Evolutionary conservation across 92 coral and sea anemone species (phyloP).

Genomic region (Phymanthus crucifer): DNA sequence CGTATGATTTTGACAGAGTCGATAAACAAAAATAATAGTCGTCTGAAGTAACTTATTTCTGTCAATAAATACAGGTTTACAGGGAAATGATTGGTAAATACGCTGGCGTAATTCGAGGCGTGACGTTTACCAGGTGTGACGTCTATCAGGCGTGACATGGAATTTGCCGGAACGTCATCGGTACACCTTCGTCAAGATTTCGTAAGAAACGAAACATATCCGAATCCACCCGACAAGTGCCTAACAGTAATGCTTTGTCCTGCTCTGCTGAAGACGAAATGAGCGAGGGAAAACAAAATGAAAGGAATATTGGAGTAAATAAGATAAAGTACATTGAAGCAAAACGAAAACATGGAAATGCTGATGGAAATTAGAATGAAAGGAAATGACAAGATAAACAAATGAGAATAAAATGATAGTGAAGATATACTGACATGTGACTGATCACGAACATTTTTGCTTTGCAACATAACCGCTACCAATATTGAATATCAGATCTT

Average conservation of each 20-base stretch:
- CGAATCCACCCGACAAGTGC: slow-evolving; percentile 25
- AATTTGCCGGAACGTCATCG: slow-evolving; percentile 41
- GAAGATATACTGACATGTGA: no score
- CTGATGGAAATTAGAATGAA: not conserved
- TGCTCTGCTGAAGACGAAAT: not conserved
- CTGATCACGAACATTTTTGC: no score
- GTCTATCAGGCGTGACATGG: slow-evolving; percentile 28
- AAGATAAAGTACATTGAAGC: no score
- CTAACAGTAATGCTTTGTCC: no score
- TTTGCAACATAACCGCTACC: no score
- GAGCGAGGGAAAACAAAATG: no score
- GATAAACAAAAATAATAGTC: not conserved
- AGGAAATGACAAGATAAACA: not conserved
- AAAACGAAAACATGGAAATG: no score
- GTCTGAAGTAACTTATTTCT: not conserved
- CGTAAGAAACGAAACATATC: slow-evolving; percentile 29
- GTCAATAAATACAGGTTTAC: not conserved
- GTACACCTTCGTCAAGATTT: slow-evolving; percentile 29
- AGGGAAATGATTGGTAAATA: not conserved
- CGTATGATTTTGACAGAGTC: not conserved
- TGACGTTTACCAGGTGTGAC: slow-evolving; percentile 28
- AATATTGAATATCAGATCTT: no score
- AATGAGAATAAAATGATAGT: not conserved
- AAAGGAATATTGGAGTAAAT: not conserved
- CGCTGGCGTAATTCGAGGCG: not conserved